Evolutionary conservation across 2,113 vertebrate genomes (phyloP), one percentile per base, ranked within the genome.

Genomic region (Gorsachius goisagi): DNA sequence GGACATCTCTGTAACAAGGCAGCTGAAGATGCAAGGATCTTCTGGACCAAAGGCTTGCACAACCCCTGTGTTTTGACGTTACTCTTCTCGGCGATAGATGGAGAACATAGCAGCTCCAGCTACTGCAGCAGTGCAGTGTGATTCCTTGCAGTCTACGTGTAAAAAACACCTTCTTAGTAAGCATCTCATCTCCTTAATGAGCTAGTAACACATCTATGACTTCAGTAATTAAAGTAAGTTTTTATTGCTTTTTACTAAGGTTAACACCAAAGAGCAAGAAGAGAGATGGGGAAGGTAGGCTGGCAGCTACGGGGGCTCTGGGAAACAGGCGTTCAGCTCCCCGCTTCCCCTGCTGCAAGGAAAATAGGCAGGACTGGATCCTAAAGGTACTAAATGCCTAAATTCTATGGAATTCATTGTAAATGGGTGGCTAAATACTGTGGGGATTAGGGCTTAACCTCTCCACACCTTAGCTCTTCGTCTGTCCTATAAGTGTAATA

Each of bases 41-140:
- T 85, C 64, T 72, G 39, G 26, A 72, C 39, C 0, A 0, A 87
- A 78, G 41, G 1, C 17, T 89, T 33, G 0, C 63, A 21, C 72
- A 69, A 10, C 16, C 41, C n/a, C 50, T 7, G 2, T 32, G 44
- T 75, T 94, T 85, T 75, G 85, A 56, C 0, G 0, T 76, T 71
- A 9, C n/a, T 37, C 59, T 69, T 28, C 77, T 19, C 1, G 2
- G 58, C 6, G 5, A 44, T 56, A 82, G 85, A 52, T 1, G 2
- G 58, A 71, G 35, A 90, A 79, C 1, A 22, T 2, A 87, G n/a
- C 76, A 90, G 41, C 30, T 90, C 56, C 72, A 72, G 45, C 27
- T 41, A n/a, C 56, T 3, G 8, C 53, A 75, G 82, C 49, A 73
- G 62, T 44, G 62, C 41, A 9, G 47, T 7, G 41, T 45, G 77